A percentile compares a stretch with the other conserved stretches of the same genome.
Evolutionary conservation across 2,113 vertebrate species (phyloP).

Genomic region (Callionymus lyra): DNA sequence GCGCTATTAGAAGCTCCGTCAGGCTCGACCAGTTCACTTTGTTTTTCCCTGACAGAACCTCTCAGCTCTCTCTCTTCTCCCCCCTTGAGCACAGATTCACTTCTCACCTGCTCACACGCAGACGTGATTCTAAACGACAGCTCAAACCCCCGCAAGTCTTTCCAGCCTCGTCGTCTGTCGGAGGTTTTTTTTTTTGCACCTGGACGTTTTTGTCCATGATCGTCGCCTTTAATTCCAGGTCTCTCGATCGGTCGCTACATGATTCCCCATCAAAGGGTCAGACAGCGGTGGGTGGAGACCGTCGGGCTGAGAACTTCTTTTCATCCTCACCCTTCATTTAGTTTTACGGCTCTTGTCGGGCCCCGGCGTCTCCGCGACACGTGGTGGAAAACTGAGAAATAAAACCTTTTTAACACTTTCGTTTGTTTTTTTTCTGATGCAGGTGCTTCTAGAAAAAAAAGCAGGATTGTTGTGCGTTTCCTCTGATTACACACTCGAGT

Average conservation of each 20-base stretch:
- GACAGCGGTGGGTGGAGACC: slow-evolving; percentile 25
- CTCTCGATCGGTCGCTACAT: slow-evolving; percentile 9
- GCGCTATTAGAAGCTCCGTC: slow-evolving; percentile 35
- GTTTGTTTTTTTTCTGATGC: not conserved
- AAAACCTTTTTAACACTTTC: too few species aligned
- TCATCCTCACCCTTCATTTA: slow-evolving; percentile 42
- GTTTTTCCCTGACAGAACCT: slow-evolving; percentile 28
- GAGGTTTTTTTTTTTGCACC: slow-evolving; percentile 13
- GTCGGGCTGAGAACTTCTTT: slow-evolving; percentile 32
- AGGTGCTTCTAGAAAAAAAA: too few species aligned
- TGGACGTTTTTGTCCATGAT: slow-evolving; percentile 12
- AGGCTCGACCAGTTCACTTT: slow-evolving; percentile 36
- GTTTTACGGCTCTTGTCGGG: slow-evolving; percentile 43
- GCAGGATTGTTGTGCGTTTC: too few species aligned
- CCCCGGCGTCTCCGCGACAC: slow-evolving; percentile 19
- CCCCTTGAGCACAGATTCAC: slow-evolving; percentile 5
- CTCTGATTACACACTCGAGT: slow-evolving; percentile 16
- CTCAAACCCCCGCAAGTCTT: not conserved
- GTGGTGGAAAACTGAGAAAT: too few species aligned
- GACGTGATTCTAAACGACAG: slow-evolving; percentile 12
- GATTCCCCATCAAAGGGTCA: slow-evolving; percentile 37
- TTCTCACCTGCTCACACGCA: slow-evolving; percentile 8
- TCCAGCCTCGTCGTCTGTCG: not conserved
- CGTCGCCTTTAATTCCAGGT: slow-evolving; percentile 15
- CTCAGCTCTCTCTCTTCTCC: not conserved